phyloP scores from a whole-genome alignment of 2,888 invertebrate species.

The Molanna angustata region DNA sequence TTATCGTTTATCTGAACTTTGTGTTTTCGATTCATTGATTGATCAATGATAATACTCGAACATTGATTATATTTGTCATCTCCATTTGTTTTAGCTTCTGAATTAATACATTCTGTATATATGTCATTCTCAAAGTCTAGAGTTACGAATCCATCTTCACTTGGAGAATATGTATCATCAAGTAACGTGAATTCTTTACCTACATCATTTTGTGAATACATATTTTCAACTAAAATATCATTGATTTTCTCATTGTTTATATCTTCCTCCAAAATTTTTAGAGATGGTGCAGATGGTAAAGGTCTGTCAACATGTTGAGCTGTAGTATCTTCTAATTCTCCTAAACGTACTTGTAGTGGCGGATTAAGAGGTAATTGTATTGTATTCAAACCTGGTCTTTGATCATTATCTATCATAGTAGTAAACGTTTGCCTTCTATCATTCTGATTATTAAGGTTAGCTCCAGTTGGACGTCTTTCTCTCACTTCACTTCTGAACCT shows the following conservation, averaged over 20 bases:
- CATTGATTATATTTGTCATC: neutral
- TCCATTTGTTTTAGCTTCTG: neutral
- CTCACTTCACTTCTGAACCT: slow-evolving; percentile 42
- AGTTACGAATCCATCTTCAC: slow-evolving; percentile 20
- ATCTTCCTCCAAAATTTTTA: too few relatives aligned
- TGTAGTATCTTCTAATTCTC: too few relatives aligned
- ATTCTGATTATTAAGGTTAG: slow-evolving; percentile 28
- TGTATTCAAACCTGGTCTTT: slow-evolving; percentile 25
- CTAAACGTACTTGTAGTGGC: too few relatives aligned
- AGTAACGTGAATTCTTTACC: slow-evolving; percentile 9
- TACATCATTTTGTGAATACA: too few relatives aligned
- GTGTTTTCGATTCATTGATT: too few relatives aligned
- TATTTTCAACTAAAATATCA: too few relatives aligned
- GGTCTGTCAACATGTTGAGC: too few relatives aligned
- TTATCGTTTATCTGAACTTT: too few relatives aligned
- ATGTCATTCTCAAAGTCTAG: slow-evolving; percentile 21
- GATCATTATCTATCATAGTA: slow-evolving; percentile 39
- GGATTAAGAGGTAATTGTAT: too few relatives aligned
- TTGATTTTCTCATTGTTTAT: too few relatives aligned
- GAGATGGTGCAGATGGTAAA: too few relatives aligned
- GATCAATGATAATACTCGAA: too few relatives aligned
- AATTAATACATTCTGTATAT: neutral
- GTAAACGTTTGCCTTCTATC: slow-evolving; percentile 46
- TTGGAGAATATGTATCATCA: slow-evolving; percentile 9
- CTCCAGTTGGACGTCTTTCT: slow-evolving; percentile 40